Conservation (phyloP, 2,888 invertebrate species). For the Aplocera efformata region DNA sequence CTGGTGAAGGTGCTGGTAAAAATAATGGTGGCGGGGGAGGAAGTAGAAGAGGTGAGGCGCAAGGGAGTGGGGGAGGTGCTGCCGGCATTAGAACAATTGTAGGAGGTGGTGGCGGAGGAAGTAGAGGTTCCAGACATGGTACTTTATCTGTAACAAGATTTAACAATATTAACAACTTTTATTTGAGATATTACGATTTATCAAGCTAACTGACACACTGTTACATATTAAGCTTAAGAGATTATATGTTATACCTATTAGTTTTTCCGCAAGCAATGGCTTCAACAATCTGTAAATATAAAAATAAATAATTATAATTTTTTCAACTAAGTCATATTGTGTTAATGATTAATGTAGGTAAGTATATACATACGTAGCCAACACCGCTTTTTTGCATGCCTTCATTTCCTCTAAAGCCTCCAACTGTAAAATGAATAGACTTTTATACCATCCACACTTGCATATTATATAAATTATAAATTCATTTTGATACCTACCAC, state of each 20-base stretch:
- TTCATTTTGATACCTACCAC: slow-evolving; percentile 45
- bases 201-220: no score
- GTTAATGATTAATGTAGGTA: no score
- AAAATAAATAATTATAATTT: slow-evolving; percentile 3
- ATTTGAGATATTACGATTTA: no score
- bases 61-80: slow-evolving; percentile 47
- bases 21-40: slow-evolving; percentile 45
- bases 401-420: slow-evolving; percentile 68
- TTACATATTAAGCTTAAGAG: no score
- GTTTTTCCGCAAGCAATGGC: slow-evolving; percentile 51
- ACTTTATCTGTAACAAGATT: slow-evolving; percentile 17
- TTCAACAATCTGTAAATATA: slow-evolving; percentile 59
- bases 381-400: slow-evolving; percentile 62
- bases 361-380: slow-evolving; percentile 61
- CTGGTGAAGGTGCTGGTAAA: slow-evolving; percentile 32
- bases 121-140: slow-evolving; percentile 31
- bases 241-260: no score
- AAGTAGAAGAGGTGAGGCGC: slow-evolving; percentile 38
- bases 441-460: not conserved
- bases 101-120: slow-evolving; percentile 47
- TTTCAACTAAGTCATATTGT: not conserved
- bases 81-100: slow-evolving; percentile 63
- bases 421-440: slow-evolving; percentile 42
- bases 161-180: no score
- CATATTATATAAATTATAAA: not conserved